Conservation (phyloP, 2,113 vertebrate species). For the Zapornia atra region DNA sequence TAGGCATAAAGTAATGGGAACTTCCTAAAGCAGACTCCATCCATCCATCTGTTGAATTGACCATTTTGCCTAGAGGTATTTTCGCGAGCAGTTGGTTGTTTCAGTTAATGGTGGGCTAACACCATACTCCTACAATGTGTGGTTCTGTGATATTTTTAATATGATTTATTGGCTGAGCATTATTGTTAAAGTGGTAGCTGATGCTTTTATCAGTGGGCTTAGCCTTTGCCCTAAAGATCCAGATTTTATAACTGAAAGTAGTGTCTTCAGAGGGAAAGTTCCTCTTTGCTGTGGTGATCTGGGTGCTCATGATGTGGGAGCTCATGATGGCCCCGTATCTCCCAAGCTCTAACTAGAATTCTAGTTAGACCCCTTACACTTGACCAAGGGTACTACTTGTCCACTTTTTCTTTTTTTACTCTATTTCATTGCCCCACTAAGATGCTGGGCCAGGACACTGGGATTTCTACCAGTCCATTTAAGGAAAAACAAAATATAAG, state of each 20-base stretch:
- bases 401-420: slow-evolving; percentile 66
- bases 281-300: neutral
- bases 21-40: neutral
- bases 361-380: slow-evolving; percentile 61
- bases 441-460: slow-evolving; percentile 70
- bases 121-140: neutral
- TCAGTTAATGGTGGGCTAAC: neutral
- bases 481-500: slow-evolving; percentile 70
- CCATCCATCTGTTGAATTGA: neutral
- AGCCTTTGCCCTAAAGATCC: neutral
- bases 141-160: neutral
- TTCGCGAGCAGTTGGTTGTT: neutral
- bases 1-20: neutral
- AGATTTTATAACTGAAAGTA: neutral
- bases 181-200: neutral
- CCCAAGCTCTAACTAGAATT: slow-evolving; percentile 54
- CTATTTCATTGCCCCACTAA: slow-evolving; percentile 69
- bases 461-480: slow-evolving; percentile 70
- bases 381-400: slow-evolving; percentile 63
- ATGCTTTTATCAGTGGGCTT: neutral
- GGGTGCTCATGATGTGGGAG: neutral
- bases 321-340: neutral
- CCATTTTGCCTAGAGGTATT: neutral
- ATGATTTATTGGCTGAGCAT: neutral
- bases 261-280: neutral